These are phyloP conservation scores for Drosophila anceps DNA, from an alignment of 2,888 invertebrate genomes.

Conservation along the genomic window DNA sequence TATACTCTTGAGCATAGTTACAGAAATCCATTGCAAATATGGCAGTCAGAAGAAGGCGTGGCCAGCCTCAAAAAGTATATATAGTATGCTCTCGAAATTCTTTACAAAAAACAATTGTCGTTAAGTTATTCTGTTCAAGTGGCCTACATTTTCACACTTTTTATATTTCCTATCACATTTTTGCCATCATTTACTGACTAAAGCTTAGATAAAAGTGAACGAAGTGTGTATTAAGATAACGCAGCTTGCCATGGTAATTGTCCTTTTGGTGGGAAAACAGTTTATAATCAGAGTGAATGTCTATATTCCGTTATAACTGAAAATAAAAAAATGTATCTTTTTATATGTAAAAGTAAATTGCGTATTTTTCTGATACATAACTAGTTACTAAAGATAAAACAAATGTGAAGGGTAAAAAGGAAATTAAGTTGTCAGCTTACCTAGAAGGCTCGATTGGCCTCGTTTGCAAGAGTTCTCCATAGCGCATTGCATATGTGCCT, in stretches of 20 bases:
- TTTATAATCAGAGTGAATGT: not conserved
- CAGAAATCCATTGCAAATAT: not conserved
- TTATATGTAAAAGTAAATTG: not conserved
- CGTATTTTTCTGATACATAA: not conserved
- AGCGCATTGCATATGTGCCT: constrained; percentile 8
- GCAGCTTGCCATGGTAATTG: too few species aligned
- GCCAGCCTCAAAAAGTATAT: not conserved
- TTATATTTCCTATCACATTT: not conserved
- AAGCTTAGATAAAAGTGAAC: not conserved
- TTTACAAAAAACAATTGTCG: not conserved
- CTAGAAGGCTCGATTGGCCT: constrained; percentile 18
- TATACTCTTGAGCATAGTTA: not conserved
- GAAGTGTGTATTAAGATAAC: too few species aligned
- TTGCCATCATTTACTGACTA: not conserved
- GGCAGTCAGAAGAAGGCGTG: not conserved
- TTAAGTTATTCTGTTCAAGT: not conserved
- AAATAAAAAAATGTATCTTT: not conserved
- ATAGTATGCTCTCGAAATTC: not conserved
- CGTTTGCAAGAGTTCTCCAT: constrained; percentile 12
- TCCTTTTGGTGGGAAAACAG: not conserved
- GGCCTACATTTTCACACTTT: not conserved
- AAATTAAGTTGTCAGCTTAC: constrained; percentile 2
- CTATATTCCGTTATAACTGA: too few species aligned
- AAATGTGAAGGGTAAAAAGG: not conserved
- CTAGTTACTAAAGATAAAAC: not conserved